These are phyloP conservation scores for Furcula furcula DNA, from an alignment of 2,888 invertebrate species.

Conservation along the genomic window DNA sequence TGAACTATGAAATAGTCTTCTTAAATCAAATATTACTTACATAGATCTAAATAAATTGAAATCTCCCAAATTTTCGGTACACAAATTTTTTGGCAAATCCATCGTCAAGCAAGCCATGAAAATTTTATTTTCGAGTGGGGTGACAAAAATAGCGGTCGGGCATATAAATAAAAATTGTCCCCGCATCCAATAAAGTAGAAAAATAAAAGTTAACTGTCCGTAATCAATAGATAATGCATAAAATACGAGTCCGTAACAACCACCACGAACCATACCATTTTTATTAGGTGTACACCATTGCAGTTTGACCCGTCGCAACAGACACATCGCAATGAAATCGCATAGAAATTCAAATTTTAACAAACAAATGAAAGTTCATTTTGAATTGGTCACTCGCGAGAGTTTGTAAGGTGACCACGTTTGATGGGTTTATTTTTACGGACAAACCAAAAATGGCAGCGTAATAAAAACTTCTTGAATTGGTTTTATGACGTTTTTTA, in stretches of 20 bases:
- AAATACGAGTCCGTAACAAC: constrained; percentile 33
- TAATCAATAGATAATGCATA: constrained; percentile 43
- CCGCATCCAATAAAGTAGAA: constrained; percentile 14
- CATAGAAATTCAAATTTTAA: constrained; percentile 10
- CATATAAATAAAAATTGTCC: constrained; percentile 17
- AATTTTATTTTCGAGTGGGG: background rate
- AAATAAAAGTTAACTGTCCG: constrained; percentile 41
- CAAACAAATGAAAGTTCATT: constrained; percentile 19
- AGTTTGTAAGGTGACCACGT: constrained; percentile 32
- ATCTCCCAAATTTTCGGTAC: too few relatives aligned
- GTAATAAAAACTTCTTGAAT: constrained; percentile 24
- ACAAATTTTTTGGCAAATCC: too few relatives aligned
- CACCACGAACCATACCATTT: constrained; percentile 30
- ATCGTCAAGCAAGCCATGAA: too few relatives aligned
- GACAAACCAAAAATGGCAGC: constrained; percentile 22
- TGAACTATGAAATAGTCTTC: too few relatives aligned
- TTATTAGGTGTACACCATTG: constrained; percentile 29
- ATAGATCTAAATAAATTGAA: too few relatives aligned
- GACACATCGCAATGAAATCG: constrained; percentile 1
- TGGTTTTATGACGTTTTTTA: constrained; percentile 23
- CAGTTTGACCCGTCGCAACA: constrained; percentile 17
- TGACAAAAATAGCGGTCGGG: constrained; percentile 2
- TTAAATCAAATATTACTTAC: too few relatives aligned
- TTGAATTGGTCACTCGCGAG: constrained; percentile 26
- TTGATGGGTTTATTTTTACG: constrained; percentile 20